A percentile compares a stretch with the other conserved stretches of the same genome.
These are phyloP conservation scores for Entomobrya multifasciata DNA, from an alignment of 2,888 invertebrate genomes.

Conservation along the genomic window DNA sequence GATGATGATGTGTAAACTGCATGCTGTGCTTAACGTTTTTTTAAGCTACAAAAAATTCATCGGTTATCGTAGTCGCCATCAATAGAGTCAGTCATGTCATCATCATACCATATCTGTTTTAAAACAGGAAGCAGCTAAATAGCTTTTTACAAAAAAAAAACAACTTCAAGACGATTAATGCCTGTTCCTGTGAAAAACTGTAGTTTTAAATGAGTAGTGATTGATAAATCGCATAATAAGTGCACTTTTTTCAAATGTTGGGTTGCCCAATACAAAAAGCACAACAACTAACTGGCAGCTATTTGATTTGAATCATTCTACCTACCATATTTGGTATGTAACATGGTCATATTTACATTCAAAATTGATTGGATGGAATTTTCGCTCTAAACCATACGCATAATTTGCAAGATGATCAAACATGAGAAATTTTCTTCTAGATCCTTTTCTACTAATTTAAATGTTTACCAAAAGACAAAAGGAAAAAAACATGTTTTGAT, in stretches of 20 bases:
- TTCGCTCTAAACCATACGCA: too few relatives aligned
- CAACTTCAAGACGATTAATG: too few relatives aligned
- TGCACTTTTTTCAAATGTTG: neutral
- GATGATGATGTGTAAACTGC: slow-evolving; percentile 16
- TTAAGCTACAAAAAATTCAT: neutral
- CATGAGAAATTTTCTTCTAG: neutral
- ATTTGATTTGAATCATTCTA: too few relatives aligned
- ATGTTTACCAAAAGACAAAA: neutral
- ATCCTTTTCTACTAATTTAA: neutral
- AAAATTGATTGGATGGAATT: too few relatives aligned
- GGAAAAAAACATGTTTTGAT: slow-evolving; percentile 16
- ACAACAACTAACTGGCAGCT: too few relatives aligned
- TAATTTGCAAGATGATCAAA: neutral
- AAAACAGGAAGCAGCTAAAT: slow-evolving; percentile 1
- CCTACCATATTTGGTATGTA: too few relatives aligned
- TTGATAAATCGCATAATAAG: too few relatives aligned
- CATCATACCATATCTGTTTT: neutral
- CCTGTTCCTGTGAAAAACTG: neutral
- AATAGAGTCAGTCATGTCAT: too few relatives aligned
- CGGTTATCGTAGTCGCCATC: neutral
- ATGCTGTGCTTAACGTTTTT: neutral
- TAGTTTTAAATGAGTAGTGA: too few relatives aligned
- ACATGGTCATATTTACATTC: too few relatives aligned
- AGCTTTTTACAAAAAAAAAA: neutral
- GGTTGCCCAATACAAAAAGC: neutral